phyloP scores from a whole-genome alignment of 2,888 invertebrate species.

The Rosalia funebris region DNA sequence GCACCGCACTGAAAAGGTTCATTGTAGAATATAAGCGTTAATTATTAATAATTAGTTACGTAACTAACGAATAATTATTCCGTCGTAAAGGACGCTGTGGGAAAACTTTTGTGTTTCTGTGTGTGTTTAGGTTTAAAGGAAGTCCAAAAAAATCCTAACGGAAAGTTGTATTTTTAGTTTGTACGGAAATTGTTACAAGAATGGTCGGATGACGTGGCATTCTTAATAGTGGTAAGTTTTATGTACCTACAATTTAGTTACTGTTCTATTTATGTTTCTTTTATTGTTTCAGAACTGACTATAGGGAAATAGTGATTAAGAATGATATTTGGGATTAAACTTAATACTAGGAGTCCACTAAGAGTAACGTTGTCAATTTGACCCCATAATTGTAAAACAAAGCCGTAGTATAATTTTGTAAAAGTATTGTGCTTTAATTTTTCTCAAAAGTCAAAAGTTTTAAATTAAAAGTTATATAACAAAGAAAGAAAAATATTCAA shows the following conservation, averaged over 20 bases:
- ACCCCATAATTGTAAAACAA: not conserved
- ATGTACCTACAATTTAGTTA: not conserved
- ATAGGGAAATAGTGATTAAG: conserved; percentile 1
- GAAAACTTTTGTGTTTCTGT: conserved; percentile 41
- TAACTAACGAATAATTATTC: too few species aligned
- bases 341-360: not conserved
- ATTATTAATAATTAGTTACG: too few species aligned
- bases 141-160: conserved; percentile 46
- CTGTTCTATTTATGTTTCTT: not conserved
- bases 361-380: conserved; percentile 15
- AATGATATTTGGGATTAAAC: not conserved
- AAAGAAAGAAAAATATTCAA: too few species aligned
- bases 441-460: too few species aligned
- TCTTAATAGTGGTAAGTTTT: conserved; percentile 52
- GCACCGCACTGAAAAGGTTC: too few species aligned
- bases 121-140: conserved; percentile 38
- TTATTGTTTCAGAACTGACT: conserved; percentile 32
- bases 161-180: conserved; percentile 56
- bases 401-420: not conserved
- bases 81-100: too few species aligned
- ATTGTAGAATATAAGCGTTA: too few species aligned
- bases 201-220: conserved; percentile 55
- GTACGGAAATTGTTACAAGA: conserved; percentile 55
- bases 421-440: too few species aligned
- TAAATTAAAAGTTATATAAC: too few species aligned